These are phyloP conservation scores for Myrmecophaga tridactyla DNA, from an alignment of 2,113 vertebrate species.

Conservation along the genomic window DNA sequence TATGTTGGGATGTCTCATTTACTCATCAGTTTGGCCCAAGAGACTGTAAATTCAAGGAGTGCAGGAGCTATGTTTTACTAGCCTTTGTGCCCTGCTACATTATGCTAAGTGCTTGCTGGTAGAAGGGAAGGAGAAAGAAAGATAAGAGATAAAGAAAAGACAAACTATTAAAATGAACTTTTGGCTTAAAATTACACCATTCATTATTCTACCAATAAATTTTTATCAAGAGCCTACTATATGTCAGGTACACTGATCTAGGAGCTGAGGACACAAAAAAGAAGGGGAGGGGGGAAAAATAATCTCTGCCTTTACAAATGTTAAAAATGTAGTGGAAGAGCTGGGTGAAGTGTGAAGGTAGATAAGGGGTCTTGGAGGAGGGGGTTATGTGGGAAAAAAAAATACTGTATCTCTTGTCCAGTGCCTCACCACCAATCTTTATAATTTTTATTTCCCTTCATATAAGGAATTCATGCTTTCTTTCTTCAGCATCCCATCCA, in stretches of 20 bases:
- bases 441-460: slow-evolving; percentile 36
- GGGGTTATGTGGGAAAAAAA: not conserved
- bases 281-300: not conserved
- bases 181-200: not conserved
- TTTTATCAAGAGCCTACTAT: not conserved
- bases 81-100: not conserved
- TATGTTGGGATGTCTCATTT: too few relatives aligned
- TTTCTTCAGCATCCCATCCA: slow-evolving; percentile 64
- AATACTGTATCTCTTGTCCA: not conserved
- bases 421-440: not conserved
- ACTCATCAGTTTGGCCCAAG: not conserved
- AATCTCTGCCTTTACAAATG: not conserved
- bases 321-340: not conserved
- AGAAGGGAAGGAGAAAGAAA: not conserved
- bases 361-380: not conserved
- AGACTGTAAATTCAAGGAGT: not conserved
- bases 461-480: slow-evolving; percentile 56
- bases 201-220: not conserved
- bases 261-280: not conserved
- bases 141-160: not conserved
- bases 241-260: not conserved
- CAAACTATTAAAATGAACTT: not conserved
- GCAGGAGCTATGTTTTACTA: not conserved
- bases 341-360: not conserved
- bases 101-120: not conserved